Conservation (phyloP, 2,888 invertebrate genomes). For the Helobdella robusta region DNA sequence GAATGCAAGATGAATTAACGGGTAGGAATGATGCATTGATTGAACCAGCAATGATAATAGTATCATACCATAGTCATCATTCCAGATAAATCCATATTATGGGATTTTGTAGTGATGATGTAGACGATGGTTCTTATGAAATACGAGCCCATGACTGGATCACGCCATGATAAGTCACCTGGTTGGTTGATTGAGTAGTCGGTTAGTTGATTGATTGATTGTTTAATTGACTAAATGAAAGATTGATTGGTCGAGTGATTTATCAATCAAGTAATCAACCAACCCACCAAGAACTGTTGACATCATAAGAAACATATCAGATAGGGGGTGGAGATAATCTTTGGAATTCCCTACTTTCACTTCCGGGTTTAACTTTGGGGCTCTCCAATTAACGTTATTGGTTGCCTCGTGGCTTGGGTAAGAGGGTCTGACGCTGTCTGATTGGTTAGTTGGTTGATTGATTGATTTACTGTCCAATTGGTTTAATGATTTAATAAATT, state of each 20-base stretch:
- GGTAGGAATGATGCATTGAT: too few relatives aligned
- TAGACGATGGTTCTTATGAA: conserved; percentile 16
- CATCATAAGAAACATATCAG: conserved; percentile 18
- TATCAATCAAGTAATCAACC: neutral
- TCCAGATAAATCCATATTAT: neutral
- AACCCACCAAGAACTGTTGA: conserved; percentile 19
- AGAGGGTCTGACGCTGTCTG: neutral
- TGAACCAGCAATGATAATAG: too few relatives aligned
- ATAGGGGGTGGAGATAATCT: neutral
- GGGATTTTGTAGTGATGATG: neutral
- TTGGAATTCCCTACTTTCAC: neutral
- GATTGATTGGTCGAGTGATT: neutral
- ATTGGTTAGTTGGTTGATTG: neutral
- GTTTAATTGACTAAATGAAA: neutral
- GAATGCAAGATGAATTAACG: too few relatives aligned
- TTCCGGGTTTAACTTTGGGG: neutral
- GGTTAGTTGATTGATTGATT: neutral
- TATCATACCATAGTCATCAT: conserved; percentile 21
- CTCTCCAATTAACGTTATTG: neutral
- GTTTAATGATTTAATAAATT: too few relatives aligned
- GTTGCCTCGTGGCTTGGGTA: neutral
- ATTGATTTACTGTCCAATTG: too few relatives aligned
- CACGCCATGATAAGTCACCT: conserved; percentile 15
- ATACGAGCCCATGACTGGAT: conserved; percentile 7
- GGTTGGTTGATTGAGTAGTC: neutral